A percentile compares a stretch with the other conserved stretches of the same genome.
Conservation (phyloP, 2,113 vertebrate species). For the Sebastes fasciatus region DNA sequence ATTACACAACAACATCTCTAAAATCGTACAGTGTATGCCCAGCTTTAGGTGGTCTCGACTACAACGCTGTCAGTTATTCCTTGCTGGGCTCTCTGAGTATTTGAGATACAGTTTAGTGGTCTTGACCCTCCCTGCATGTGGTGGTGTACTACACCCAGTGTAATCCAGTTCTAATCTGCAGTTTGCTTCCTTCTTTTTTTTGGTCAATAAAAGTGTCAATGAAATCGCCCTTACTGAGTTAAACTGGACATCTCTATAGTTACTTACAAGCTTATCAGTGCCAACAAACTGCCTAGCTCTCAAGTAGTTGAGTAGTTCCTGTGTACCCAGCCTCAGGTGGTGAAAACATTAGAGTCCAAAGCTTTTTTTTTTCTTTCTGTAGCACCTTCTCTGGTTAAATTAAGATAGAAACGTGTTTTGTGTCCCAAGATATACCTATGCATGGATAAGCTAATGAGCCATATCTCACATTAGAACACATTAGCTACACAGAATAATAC, state of each 20-base stretch:
- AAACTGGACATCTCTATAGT: constrained; percentile 41
- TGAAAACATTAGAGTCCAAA: constrained; percentile 7
- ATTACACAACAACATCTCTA: too few relatives aligned
- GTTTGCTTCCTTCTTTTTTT: constrained; percentile 23
- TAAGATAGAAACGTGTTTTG: neutral
- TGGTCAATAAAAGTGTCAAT: constrained; percentile 42
- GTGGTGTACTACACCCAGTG: neutral
- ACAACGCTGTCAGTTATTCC: neutral
- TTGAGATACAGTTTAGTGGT: neutral
- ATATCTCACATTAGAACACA: neutral
- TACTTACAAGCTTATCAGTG: constrained; percentile 48
- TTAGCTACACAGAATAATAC: neutral
- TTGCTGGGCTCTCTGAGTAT: neutral
- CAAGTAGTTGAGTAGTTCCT: constrained; percentile 44
- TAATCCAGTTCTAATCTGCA: constrained; percentile 33
- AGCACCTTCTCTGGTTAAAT: neutral
- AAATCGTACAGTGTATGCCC: too few relatives aligned
- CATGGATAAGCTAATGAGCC: neutral
- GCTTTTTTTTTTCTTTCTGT: neutral
- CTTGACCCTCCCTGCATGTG: neutral
- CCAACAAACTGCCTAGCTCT: constrained; percentile 50
- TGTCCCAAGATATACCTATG: too few relatives aligned
- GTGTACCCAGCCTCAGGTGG: constrained; percentile 25
- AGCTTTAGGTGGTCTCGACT: too few relatives aligned
- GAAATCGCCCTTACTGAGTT: constrained; percentile 27